These are phyloP conservation scores for Actinemys pallida DNA, from an alignment of 2,113 vertebrate genomes.

Conservation along the genomic window DNA sequence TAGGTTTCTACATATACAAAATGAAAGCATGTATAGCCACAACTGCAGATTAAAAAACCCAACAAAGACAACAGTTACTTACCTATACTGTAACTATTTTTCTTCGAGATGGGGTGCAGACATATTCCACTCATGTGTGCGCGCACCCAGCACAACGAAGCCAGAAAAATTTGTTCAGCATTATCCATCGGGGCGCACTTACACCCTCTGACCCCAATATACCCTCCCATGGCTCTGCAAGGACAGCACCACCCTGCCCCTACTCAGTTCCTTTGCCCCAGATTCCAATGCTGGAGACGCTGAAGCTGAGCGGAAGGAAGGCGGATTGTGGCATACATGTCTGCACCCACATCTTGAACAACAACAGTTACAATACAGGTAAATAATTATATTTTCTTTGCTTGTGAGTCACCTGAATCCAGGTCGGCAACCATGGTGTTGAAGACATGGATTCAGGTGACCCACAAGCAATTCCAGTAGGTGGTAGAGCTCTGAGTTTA, in stretches of 20 bases:
- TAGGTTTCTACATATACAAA: accelerated
- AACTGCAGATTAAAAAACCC: background rate
- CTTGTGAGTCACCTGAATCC: too few relatives aligned
- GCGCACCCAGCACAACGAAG: background rate
- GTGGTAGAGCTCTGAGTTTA: background rate
- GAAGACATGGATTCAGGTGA: background rate
- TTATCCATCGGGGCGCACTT: background rate
- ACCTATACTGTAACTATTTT: background rate
- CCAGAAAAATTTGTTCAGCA: background rate
- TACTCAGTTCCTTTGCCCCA: background rate
- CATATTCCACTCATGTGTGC: background rate
- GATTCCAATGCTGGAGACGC: background rate
- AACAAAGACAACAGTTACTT: background rate
- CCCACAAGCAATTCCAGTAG: background rate
- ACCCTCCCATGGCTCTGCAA: background rate
- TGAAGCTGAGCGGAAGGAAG: background rate
- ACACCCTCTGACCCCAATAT: background rate
- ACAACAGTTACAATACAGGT: background rate
- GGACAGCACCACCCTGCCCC: background rate
- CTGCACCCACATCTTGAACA: background rate
- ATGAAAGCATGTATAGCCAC: background rate
- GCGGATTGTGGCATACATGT: too few relatives aligned
- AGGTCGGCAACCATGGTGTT: too few relatives aligned
- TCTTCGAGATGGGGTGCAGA: background rate
- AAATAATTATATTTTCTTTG: background rate